Conservation (phyloP, 1,140 invertebrate species). For the Pseudomyrmex sp. region DNA sequence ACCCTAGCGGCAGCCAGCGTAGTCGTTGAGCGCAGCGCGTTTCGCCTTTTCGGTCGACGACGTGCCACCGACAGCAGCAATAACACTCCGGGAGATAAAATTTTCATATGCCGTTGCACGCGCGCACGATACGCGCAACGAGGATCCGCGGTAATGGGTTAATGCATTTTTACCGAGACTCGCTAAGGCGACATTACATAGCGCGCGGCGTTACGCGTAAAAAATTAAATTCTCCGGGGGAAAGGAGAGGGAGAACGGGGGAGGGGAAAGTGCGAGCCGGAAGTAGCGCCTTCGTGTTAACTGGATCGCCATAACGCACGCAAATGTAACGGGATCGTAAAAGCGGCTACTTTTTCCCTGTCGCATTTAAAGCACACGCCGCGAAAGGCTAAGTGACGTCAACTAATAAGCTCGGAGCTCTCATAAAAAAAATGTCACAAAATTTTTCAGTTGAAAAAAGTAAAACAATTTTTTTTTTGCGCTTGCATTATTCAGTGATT, state of each 20-base stretch:
- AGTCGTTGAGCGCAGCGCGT: not conserved
- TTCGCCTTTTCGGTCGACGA: not conserved
- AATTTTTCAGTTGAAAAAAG: not conserved
- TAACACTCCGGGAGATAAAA: slow-evolving; percentile 31
- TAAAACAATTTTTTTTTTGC: not conserved
- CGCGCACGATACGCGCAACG: not conserved
- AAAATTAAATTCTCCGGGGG: slow-evolving; percentile 47
- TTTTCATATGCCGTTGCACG: slow-evolving; percentile 34
- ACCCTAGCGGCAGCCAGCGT: not conserved
- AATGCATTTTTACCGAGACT: slow-evolving; percentile 65
- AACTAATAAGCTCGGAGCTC: not conserved
- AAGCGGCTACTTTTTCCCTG: slow-evolving; percentile 39
- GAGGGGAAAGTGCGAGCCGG: not conserved
- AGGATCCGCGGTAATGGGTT: slow-evolving; percentile 42
- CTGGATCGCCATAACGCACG: slow-evolving; percentile 29
- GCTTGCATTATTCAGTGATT: no score
- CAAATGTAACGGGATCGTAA: slow-evolving; percentile 46
- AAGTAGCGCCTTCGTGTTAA: slow-evolving; percentile 30
- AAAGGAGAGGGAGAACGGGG: no score
- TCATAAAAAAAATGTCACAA: not conserved
- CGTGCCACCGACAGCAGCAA: not conserved
- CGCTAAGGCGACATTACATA: slow-evolving; percentile 48
- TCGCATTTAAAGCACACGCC: slow-evolving; percentile 21
- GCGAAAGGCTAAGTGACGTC: not conserved
- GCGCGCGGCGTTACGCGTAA: slow-evolving; percentile 28